Base-by-base conservation (phyloP, 2,113 vertebrate genomes). In the Galemys pyrenaicus region DNA sequence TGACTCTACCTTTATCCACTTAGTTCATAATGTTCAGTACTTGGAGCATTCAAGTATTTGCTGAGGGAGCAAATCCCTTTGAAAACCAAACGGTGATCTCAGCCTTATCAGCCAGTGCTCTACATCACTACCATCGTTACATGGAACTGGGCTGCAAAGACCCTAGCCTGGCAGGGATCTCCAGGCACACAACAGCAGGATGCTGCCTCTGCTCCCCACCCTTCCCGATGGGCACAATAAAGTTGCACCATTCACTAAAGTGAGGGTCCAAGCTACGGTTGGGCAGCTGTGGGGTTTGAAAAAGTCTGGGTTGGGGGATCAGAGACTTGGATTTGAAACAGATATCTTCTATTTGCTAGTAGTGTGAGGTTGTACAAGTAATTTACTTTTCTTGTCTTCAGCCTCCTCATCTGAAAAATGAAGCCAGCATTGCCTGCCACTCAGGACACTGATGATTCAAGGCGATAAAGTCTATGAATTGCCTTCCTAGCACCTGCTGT, bases 351-450 rank as follows among this genome's bases (percentile, higher is more conserved):
- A 46, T 68, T 83, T 67, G 85, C 41, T 44, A 58, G 82, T 46
- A 85, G 46, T 64, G n/a, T 64, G 46, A 65, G 19, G 67, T 65
- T 58, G 44, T 64, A 49, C 58, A 86, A 56, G 17, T 73, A 35
- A 85, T 78, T 73, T 58, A 84, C n/a, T 90, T 84, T 54, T 90
- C 54, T 88, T 83, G 51, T 64, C 16, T 86, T 82, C 17, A 80
- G 65, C 9, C 13, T 91, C 9, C 35, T 71, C 20, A 67, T 71
- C 46, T 89, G 35, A 58, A 87, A 82, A 89, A 93, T 39, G 62
- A 28, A 92, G 62, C 79, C 12, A 79, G 56, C 26, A 67, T 32
- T 65, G 39, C 32, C 51, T 81, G 60, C 51, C 82, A 94, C 30
- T 87, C 19, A 32, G 49, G 44, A 70, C 30, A 30, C 64, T 91